Base-by-base conservation (phyloP, 1,140 invertebrate species). In the Carposina sasakii region DNA sequence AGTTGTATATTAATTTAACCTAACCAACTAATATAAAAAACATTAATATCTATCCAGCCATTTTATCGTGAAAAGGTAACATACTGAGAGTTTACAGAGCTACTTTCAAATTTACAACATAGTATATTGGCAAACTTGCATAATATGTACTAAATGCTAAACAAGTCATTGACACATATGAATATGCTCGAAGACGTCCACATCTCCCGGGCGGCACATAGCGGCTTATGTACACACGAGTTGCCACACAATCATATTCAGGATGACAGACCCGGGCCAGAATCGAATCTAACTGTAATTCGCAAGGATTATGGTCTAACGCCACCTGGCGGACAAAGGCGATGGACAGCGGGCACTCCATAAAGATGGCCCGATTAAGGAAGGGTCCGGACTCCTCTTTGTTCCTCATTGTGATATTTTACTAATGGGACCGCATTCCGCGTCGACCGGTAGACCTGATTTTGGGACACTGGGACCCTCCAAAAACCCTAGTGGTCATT, bases 391-490 rank as follows among this genome's bases (percentile, higher is more conserved):
- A 34, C 41, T 45, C 53, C 60, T 57, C 60, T 73, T 78, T 76
- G 71, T 76, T 40, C 52, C 45, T 58, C 59, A 76, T 79, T 81
- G 73, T 81, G 63, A 71, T 66, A 65, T 61, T 73, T 71, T 72
- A 69, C 77, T 82, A 82, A 82, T 81, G 72, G 77, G 70, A 74
- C 77, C 77, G 60, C 73, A 77, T 81, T 82, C 73, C 76, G 52
- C 52, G 51, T 54, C 52, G 75, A 72, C 79, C 79, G 66, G 76
- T 81, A 76, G 62, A 64, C 65, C 67, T 54, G 69, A 57, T 64
- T 46, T 52, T 46, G 57, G 40, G 46, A 54, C 63, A 57, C 54
- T 44, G 49, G 41, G 21, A 52, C 31, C 40, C 59, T 20, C 6
- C 24, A 28, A 28, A 65, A 63, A 46, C 34, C 54, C 54, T 52